phyloP scores from a whole-genome alignment of 2,797 vertebrate species.

The Chloroceryle inda region DNA sequence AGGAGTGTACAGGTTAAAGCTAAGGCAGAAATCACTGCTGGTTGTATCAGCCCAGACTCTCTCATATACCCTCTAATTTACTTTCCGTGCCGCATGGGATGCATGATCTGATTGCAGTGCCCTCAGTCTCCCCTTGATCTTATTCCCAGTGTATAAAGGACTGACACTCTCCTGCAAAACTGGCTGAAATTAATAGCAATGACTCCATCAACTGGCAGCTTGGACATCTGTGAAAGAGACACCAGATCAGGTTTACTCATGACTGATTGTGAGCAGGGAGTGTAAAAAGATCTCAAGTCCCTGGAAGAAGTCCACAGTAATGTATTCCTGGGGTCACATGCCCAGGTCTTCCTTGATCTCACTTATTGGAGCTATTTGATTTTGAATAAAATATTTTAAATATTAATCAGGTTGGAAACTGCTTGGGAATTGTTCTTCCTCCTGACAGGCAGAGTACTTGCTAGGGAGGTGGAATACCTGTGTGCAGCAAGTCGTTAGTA shows the following conservation, averaged over 20 bases:
- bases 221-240: not conserved
- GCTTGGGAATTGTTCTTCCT: not conserved
- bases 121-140: not conserved
- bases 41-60: not conserved
- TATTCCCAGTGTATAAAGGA: not conserved
- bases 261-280: not conserved
- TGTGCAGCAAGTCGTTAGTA: constrained; percentile 7
- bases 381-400: constrained; percentile 42
- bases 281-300: not conserved
- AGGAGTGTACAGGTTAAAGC: not conserved
- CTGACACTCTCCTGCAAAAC: not conserved
- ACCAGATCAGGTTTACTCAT: not conserved
- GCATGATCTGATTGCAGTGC: not conserved
- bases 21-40: not conserved
- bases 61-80: not conserved
- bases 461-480: not conserved
- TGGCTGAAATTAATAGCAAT: not conserved
- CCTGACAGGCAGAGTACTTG: not conserved
- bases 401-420: constrained; percentile 8
- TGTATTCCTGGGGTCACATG: not conserved
- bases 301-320: not conserved
- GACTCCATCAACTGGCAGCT: not conserved
- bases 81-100: not conserved
- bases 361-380: constrained; percentile 12
- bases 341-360: not conserved